Percentiles rank a stretch among this genome's conserved stretches.
Evolutionary conservation across 37 sponge, comb jelly and placozoan species (phyloP).

Genomic region (Aplysina aerophoba): DNA sequence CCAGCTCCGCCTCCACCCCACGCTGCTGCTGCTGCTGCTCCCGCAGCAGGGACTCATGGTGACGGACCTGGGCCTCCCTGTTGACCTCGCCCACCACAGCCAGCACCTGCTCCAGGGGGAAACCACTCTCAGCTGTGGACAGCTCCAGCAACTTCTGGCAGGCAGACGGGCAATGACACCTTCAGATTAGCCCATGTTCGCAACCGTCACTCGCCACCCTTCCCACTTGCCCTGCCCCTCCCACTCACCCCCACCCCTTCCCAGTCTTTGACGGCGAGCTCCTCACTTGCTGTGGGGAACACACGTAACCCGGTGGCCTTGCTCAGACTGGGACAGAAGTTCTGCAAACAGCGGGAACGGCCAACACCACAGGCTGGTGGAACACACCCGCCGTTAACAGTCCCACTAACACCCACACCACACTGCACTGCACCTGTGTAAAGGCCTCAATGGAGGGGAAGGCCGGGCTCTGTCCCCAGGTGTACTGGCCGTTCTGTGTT

Average conservation of each 20-base stretch:
- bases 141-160: neutral
- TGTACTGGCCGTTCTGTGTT: conserved; percentile 52
- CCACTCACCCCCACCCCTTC: too few relatives aligned
- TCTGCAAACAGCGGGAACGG: too few relatives aligned
- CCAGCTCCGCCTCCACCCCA: neutral
- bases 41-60: neutral
- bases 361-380: too few relatives aligned
- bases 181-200: too few relatives aligned
- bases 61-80: neutral
- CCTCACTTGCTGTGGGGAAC: too few relatives aligned
- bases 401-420: too few relatives aligned
- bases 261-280: too few relatives aligned
- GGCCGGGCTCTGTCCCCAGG: conserved; percentile 52
- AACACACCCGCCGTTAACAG: too few relatives aligned
- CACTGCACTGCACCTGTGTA: conserved; percentile 55
- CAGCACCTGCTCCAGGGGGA: neutral
- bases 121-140: neutral
- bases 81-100: neutral
- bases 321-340: too few relatives aligned
- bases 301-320: too few relatives aligned
- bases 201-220: too few relatives aligned
- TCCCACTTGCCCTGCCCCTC: too few relatives aligned
- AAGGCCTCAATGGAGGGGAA: conserved; percentile 46
- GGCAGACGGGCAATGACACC: neutral
- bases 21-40: neutral